phyloP scores from a whole-genome alignment of 2,797 vertebrate species.

The Rachycentron canadum region DNA sequence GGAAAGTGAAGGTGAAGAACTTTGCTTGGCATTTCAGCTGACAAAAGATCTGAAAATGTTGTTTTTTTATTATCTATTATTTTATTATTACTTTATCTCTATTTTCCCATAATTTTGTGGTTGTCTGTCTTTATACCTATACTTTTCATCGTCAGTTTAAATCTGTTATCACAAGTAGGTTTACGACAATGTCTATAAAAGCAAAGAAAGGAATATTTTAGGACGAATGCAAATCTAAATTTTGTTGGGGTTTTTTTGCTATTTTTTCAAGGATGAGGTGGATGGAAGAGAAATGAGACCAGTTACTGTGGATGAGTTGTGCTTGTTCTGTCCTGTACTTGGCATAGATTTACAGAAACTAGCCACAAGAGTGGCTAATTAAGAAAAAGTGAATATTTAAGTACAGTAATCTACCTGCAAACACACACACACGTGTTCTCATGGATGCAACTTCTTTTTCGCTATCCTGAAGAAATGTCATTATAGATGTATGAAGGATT shows the following conservation, averaged over 20 bases:
- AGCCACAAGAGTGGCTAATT: background rate
- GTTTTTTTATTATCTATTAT: background rate
- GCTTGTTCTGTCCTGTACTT: background rate
- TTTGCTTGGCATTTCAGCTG: constrained; percentile 14
- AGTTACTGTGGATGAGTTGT: background rate
- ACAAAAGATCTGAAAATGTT: constrained; percentile 2
- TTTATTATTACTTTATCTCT: constrained; percentile 1
- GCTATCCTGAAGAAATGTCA: background rate
- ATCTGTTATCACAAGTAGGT: constrained; percentile 11
- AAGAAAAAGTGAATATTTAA: background rate
- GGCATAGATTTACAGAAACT: no score
- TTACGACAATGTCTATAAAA: background rate
- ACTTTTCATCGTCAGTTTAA: background rate
- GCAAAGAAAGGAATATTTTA: background rate
- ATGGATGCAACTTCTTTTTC: background rate
- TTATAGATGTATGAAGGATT: constrained; percentile 3
- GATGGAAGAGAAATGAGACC: background rate
- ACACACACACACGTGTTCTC: background rate
- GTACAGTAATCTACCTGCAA: background rate
- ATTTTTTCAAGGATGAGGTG: background rate
- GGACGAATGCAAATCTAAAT: background rate
- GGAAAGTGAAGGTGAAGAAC: constrained; percentile 19
- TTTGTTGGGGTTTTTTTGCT: background rate
- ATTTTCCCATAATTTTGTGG: background rate
- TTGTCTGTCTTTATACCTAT: background rate